Conservation (phyloP, 2,888 invertebrate species). For the Callyntrura guangdongensis region DNA sequence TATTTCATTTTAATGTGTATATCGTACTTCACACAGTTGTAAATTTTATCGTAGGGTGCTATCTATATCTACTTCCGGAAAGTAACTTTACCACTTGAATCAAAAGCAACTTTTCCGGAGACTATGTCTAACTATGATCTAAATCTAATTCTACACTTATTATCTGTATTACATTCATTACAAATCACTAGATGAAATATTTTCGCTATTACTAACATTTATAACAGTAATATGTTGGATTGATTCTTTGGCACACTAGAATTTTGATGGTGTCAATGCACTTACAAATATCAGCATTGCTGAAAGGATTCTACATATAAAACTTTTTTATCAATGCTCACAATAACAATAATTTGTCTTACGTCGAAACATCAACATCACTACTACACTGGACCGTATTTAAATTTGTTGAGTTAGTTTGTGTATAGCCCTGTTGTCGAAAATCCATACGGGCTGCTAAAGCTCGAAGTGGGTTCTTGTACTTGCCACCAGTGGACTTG, state of each 20-base stretch:
- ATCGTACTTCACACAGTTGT: background rate
- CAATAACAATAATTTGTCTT: constrained; percentile 51
- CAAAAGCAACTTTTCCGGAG: background rate
- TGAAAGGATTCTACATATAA: background rate
- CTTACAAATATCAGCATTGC: background rate
- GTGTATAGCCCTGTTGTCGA: constrained; percentile 82
- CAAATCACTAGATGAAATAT: constrained; percentile 1
- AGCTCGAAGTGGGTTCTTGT: constrained; percentile 83
- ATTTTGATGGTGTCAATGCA: background rate
- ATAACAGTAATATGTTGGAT: background rate
- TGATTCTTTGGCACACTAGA: constrained; percentile 54
- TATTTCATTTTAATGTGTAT: background rate
- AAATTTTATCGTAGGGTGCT: background rate
- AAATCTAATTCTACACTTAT: background rate
- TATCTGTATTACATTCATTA: background rate
- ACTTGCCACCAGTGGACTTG: constrained; percentile 79
- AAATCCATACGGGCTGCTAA: constrained; percentile 83
- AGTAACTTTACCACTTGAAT: background rate
- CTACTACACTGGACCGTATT: constrained; percentile 75
- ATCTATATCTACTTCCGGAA: background rate
- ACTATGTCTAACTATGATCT: background rate
- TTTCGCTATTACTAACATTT: background rate
- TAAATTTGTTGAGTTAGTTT: constrained; percentile 55
- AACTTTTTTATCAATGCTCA: background rate
- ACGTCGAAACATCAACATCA: constrained; percentile 78